Evolutionary conservation across 1,140 invertebrate species (phyloP), one percentile per base, ranked within the genome.

Genomic region (Notospermus geniculatus): DNA sequence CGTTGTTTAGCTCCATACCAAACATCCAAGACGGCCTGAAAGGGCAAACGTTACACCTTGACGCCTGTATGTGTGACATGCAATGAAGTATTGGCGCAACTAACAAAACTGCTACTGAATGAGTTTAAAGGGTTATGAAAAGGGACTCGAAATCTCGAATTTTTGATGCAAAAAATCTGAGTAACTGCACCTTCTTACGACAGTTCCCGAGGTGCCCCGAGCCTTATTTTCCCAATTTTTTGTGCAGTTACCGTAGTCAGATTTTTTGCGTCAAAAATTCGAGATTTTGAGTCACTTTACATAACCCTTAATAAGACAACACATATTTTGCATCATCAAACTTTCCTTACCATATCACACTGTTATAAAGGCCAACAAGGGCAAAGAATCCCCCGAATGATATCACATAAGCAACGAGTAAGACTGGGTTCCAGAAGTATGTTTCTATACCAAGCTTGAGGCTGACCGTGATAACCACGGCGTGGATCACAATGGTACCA

Each of bases 1-100:
- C 85, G 61, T 84, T 84, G 2, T 85, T 82, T 36, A 89, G 84
- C 50, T 71, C 69, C 2, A 52, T 45, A 17, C 60, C 63, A 0
- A 69, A 32, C 15, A 70, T 64, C 50, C 53, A n/a, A 9, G 17
- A 60, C 19, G 57, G 27, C 50, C 71, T 72, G 64, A 36, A 63
- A 61, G 71, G 70, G 86, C 84, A 63, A 90, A 72, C n/a, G n/a
- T n/a, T n/a, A n/a, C n/a, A n/a, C n/a, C n/a, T n/a, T n/a, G n/a
- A n/a, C n/a, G n/a, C n/a, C n/a, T n/a, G n/a, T n/a, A n/a, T n/a
- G n/a, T n/a, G 84, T 89, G 5, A 70, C 63, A 77, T 9, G 19
- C n/a, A 9, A 52, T 52, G 46, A 82, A 57, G 1, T 19, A 59
- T 46, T 1, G 28, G 22, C 17, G 29, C 54, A 83, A 9, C 77